Evolutionary conservation across 1,140 invertebrate species (phyloP), one percentile per base, ranked within the genome.

Genomic region (Sinella curviseta): DNA sequence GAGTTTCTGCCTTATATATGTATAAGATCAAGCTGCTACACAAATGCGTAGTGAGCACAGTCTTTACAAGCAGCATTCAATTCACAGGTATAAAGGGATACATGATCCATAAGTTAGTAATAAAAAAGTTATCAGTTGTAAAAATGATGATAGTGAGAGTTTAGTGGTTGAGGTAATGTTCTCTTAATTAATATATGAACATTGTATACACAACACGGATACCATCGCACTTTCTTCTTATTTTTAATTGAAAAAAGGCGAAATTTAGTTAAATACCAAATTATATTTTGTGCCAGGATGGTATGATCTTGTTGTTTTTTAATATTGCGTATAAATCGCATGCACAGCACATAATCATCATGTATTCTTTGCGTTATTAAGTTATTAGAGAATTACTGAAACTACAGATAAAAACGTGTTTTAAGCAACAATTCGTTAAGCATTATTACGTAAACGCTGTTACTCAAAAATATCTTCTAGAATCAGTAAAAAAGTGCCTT

Each of bases 31-130:
- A 14, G 26, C 3, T 16, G 14, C 2, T 54, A 48, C 26, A 54
- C 35, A 39, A 75, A 54, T 75, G 14, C 35, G 12, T 39, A 75
- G 74, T 75, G 35, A 75, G 34, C n/a, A n/a, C n/a, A n/a, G n/a
- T n/a, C n/a, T n/a, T n/a, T 48, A 48, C n/a, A n/a, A n/a, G n/a
- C n/a, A n/a, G 39, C 8, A 48, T 48, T 48, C 39, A 48, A 48
- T 48, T 48, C 39, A 12, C 39, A 48, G 39, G 39, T 48, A 48
- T 48, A 48, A 12, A 12, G 39, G 39, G 8, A 48, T 48, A 48
- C 39, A 12, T 48, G 39, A 48, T 48, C 8, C 8, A 48, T 12
- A 48, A 48, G 39, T 12, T 8, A 48, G 8, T 12, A 48, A 8
- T 12, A 48, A n/a, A n/a, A n/a, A 48, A 48, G 39, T 60, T 60